Percentiles rank a stretch among this genome's conserved stretches.
Conservation (phyloP, 1,140 invertebrate species). For the Coelopa frigida region DNA sequence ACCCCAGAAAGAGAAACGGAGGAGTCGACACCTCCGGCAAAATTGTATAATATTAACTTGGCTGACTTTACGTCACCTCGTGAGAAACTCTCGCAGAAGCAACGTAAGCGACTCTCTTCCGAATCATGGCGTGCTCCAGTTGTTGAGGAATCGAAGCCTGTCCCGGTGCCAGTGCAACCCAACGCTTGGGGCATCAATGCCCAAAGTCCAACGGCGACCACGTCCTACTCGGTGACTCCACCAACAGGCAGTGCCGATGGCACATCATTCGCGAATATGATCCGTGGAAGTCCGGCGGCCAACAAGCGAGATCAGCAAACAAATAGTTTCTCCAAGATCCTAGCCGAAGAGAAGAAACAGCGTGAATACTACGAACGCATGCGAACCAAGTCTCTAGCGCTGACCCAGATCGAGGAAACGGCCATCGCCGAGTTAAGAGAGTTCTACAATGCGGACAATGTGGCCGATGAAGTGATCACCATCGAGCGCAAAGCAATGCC, state of each 20-base stretch:
- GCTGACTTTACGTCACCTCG: constrained; percentile 32
- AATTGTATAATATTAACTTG: constrained; percentile 34
- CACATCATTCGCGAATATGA: constrained; percentile 39
- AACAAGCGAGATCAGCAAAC: neutral
- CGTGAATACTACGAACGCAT: constrained; percentile 48
- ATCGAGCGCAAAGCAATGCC: constrained; percentile 45
- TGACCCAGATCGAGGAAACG: constrained; percentile 62
- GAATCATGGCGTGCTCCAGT: constrained; percentile 22
- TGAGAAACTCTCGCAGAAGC: constrained; percentile 51
- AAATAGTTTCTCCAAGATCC: constrained; percentile 47
- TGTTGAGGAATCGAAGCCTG: constrained; percentile 16
- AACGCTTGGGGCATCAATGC: constrained; percentile 34
- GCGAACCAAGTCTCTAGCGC: constrained; percentile 50
- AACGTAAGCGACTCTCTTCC: constrained; percentile 46
- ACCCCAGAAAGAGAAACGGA: constrained; percentile 11
- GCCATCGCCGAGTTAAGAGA: constrained; percentile 57
- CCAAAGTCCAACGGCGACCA: constrained; percentile 6
- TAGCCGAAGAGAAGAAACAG: constrained; percentile 49
- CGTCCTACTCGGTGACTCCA: constrained; percentile 15
- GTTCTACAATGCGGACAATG: constrained; percentile 54
- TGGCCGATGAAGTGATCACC: constrained; percentile 54
- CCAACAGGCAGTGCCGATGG: constrained; percentile 31
- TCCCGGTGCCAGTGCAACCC: constrained; percentile 15
- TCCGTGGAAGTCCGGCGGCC: constrained; percentile 12
- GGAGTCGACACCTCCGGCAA: constrained; percentile 21